phyloP scores from a whole-genome alignment of 2,113 vertebrate species.

The Euleptes europaea region DNA sequence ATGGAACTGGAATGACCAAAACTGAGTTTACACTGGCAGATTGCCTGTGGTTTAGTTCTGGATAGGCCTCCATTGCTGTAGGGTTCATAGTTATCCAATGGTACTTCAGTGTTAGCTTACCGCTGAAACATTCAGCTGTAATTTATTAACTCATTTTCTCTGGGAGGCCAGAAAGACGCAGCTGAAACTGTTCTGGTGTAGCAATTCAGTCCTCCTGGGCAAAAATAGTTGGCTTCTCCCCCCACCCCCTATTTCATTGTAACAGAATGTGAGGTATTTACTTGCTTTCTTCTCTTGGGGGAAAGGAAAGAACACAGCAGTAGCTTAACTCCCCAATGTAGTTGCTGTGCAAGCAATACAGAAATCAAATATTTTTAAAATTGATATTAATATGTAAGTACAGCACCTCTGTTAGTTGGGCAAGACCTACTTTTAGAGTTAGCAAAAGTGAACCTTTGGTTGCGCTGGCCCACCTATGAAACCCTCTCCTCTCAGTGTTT shows the following conservation, averaged over 20 bases:
- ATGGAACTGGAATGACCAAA: not conserved
- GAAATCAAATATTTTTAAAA: not conserved
- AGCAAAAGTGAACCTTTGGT: not conserved
- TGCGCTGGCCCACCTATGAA: too few relatives aligned
- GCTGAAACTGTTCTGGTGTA: not conserved
- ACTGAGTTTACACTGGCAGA: not conserved
- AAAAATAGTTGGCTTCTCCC: not conserved
- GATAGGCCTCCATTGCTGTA: not conserved
- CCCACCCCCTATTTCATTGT: not conserved
- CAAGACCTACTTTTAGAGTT: too few relatives aligned
- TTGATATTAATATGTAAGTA: not conserved
- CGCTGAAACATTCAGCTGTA: not conserved
- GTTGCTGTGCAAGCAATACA: not conserved
- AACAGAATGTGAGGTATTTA: not conserved
- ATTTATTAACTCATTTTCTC: not conserved
- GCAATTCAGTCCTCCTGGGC: not conserved
- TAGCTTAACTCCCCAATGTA: not conserved
- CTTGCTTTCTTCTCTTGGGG: not conserved
- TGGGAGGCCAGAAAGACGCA: not conserved
- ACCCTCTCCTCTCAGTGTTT: too few relatives aligned
- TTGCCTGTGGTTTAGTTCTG: not conserved
- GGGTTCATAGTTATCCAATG: not conserved
- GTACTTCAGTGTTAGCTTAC: not conserved
- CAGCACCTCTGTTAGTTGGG: not conserved
- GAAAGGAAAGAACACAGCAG: not conserved